Evolutionary conservation across 30 jellyfish, hydroid and myxozoan genomes (phyloP), one percentile per base, ranked within the genome.

Genomic region (Cassiopea xamachana): DNA sequence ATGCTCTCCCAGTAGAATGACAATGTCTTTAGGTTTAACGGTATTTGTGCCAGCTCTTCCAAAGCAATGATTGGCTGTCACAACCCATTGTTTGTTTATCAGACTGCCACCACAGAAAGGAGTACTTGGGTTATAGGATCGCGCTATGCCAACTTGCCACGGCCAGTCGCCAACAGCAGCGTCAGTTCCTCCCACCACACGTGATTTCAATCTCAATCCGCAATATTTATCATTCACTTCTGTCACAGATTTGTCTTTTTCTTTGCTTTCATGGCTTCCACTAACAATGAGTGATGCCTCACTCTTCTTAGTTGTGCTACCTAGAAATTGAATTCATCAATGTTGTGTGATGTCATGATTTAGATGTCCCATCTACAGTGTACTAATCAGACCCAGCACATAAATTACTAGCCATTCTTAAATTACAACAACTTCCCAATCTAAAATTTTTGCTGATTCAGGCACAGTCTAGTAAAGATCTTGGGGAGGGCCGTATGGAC

Each of bases 131-230:
- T 17, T 6, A 39, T 68, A 51, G 17, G 69, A 64, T 39, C 67
- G 48, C 7, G 85, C 85, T 43, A 84, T 85, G 85, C 92, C 92
- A 15, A 84, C 92, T 50, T 70, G 84, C 92, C 92, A 84, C 0
- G 92, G 92, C 92, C 92, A 84, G 60, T 84, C 92, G 68, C 92
- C 92, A 18, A 39, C 77, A 1, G 92, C 92, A 51, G 85, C 76
- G 43, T 49, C 92, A 45, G n/a, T 51, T 44, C 92, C 92, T 10
- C 92, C 92, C 13, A 84, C 92, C 7, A 84, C 92, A 70, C 80
- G 80, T 9, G 85, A 69, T 61, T 84, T 84, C 69, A 84, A 72
- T 75, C 92, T 73, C 80, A 70, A 58, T 9, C 92, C 92, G 17
- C 92, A 84, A 2, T 8, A 1, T 17, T 73, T 85, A 7, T 58